Base-by-base conservation (phyloP, 2,888 invertebrate species). In the Drosophila austrosaltans region DNA sequence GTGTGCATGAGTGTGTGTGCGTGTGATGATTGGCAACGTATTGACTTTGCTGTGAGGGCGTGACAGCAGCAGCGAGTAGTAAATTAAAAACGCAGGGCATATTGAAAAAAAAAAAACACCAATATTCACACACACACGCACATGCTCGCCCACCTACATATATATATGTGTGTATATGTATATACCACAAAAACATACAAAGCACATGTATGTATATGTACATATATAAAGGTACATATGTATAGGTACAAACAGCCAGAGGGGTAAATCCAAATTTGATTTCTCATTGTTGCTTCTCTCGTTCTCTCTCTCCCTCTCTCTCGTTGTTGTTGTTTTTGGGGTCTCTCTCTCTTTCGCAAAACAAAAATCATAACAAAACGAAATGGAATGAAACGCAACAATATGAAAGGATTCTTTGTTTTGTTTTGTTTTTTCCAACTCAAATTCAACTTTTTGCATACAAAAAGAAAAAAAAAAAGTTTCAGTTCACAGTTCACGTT, bases 1-100 rank as follows among this genome's bases (percentile, higher is more conserved):
- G 2, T 8, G 10, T 36, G 36, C 1, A 36, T 8, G 8, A 1
- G 10, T 36, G 36, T 10, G 36, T 53, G 28, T 6, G 42, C 22
- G 20, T 64, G 63, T 58, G 68, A 32, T 60, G 39, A 61, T 66
- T 63, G 57, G 39, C 32, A 57, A 57, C 57, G 39, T 53, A 61
- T 61, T 61, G 57, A 57, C 57, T 57, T 57, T 39, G 36, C 36
- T 22, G 57, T 2, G 36, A 39, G 57, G 57, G 57, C 57, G 57
- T 57, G 20, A 39, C 22, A 53, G 32, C 36, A 40, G 54, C 36
- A 40, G 54, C 42, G 53, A 25, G 25, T 28, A 20, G 32, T 58
- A 25, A 56, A 42, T 44, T 61, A 61, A 42, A 42, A 44, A 42
- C 48, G 22, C 57, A 22, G 57, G 36, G 39, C 57, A 39, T 39